phyloP scores from a whole-genome alignment of 2,113 vertebrate genomes.

The Smithornis capensis region DNA sequence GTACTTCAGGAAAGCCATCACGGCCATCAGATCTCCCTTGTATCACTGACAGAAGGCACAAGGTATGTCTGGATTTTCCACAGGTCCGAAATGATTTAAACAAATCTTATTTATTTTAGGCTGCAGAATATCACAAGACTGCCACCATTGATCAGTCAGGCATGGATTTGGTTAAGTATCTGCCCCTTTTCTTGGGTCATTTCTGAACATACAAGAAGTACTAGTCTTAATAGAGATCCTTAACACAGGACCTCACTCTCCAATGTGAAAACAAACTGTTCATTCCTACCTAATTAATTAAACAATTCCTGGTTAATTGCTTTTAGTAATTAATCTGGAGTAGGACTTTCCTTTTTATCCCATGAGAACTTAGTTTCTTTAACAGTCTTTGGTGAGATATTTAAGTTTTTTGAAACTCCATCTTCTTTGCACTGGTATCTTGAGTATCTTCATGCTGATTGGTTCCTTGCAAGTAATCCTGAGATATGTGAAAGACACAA shows the following conservation, averaged over 20 bases:
- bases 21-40: not conserved
- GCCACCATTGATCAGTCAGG: not conserved
- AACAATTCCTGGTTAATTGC: not conserved
- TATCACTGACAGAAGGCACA: not conserved
- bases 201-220: not conserved
- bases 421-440: not conserved
- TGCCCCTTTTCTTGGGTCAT: not conserved
- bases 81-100: not conserved
- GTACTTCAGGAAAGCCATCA: not conserved
- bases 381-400: not conserved
- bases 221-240: not conserved
- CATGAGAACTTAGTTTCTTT: not conserved
- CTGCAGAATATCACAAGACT: not conserved
- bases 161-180: not conserved
- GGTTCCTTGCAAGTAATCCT: not conserved
- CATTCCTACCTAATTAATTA: not conserved
- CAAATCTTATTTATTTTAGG: not conserved
- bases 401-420: not conserved
- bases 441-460: not conserved
- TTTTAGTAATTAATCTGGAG: not conserved
- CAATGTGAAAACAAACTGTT: not conserved
- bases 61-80: not conserved
- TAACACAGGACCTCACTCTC: rapidly evolving
- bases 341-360: not conserved
- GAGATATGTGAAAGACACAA: not conserved